phyloP scores from a whole-genome alignment of 2,113 vertebrate species.

The Pyrgilauda ruficollis region DNA sequence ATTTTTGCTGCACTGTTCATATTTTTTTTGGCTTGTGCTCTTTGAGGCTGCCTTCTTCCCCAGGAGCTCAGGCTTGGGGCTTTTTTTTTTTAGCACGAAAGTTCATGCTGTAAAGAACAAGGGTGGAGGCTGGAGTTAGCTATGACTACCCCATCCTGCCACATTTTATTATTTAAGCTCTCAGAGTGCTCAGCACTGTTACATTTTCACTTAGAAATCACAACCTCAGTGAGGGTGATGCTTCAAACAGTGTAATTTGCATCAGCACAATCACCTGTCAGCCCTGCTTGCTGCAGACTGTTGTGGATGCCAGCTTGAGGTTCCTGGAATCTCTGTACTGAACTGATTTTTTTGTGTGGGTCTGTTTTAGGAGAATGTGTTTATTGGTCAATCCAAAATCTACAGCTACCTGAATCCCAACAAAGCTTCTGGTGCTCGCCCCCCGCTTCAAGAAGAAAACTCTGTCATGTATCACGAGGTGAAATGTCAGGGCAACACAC shows the following conservation, averaged over 20 bases:
- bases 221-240: neutral
- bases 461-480: conserved; percentile 80
- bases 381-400: conserved; percentile 75
- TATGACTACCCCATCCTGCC: neutral
- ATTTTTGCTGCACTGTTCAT: neutral
- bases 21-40: neutral
- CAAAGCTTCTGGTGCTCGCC: conserved; percentile 76
- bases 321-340: neutral
- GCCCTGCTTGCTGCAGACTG: neutral
- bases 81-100: neutral
- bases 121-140: neutral
- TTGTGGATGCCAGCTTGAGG: neutral
- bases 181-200: neutral
- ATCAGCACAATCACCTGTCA: neutral
- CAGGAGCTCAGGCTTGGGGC: neutral
- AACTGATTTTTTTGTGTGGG: conserved; percentile 15
- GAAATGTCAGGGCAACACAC: conserved; percentile 76
- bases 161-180: neutral
- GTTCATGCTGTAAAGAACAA: neutral
- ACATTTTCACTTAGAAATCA: neutral
- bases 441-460: conserved; percentile 85
- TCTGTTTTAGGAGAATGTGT: conserved; percentile 79
- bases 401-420: conserved; percentile 75
- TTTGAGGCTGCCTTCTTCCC: neutral
- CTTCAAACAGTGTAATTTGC: neutral